Percentiles rank a stretch among this genome's conserved stretches.
Conservation (phyloP, 1,140 invertebrate species). For the Sycophaga agraensis region DNA sequence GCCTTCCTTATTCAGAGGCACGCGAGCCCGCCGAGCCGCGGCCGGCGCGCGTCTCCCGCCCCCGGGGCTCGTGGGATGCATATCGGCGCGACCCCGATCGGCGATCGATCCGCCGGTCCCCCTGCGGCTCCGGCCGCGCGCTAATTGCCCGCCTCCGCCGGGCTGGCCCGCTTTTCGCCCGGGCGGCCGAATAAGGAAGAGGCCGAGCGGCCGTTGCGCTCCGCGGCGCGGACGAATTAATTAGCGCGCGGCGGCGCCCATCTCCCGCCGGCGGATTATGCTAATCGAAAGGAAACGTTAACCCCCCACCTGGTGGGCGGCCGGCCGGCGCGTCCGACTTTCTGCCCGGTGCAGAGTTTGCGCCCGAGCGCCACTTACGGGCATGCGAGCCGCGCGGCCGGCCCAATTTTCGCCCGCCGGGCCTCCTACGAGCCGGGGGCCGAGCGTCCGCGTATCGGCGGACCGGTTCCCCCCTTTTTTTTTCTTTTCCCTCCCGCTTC, state of each 20-base stretch:
- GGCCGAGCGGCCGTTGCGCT: not conserved
- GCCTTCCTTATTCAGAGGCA: constrained; percentile 4
- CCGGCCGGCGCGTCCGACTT: not conserved
- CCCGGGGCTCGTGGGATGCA: too few species aligned
- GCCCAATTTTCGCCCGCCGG: not conserved
- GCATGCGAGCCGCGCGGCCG: not conserved
- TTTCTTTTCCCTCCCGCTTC: not conserved
- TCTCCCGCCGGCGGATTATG: constrained; percentile 14
- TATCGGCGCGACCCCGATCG: too few species aligned
- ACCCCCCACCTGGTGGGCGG: not conserved
- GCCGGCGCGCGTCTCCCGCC: too few species aligned
- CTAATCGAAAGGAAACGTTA: constrained; percentile 18
- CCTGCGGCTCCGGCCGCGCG: not conserved
- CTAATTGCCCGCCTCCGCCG: too few species aligned
- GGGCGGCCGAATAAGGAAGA: constrained; percentile 17
- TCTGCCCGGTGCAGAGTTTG: too few species aligned
- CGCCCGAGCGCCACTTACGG: not conserved
- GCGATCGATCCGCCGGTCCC: too few species aligned
- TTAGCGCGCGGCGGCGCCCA: not conserved
- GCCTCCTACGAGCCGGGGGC: too few species aligned
- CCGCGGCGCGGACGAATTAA: constrained; percentile 17
- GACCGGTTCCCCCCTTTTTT: not conserved
- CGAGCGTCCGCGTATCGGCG: too few species aligned
- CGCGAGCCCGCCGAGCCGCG: not conserved
- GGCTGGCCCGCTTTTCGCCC: too few species aligned